Evolutionary conservation across 2,888 invertebrate species (phyloP).

Genomic region (Nebria brevicollis): DNA sequence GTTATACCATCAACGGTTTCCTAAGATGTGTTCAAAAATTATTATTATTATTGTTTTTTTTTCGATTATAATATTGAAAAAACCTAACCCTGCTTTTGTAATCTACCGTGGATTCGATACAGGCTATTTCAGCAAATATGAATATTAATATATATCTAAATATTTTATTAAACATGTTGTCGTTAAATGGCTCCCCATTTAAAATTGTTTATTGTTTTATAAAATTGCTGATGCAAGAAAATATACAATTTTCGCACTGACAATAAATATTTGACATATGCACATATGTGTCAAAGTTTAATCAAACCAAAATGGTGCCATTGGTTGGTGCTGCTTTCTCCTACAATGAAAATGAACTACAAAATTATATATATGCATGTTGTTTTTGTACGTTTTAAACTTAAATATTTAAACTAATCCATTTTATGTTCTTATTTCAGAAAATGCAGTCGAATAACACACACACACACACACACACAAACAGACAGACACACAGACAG

Average conservation of each 20-base stretch:
- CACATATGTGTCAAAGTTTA: neutral
- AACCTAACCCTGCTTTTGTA: neutral
- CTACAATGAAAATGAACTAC: neutral
- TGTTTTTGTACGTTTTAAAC: too few species aligned
- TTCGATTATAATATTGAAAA: neutral
- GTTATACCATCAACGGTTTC: constrained; percentile 57
- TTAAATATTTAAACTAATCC: too few species aligned
- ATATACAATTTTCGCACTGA: neutral
- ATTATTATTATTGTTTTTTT: neutral
- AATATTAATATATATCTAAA: constrained; percentile 1
- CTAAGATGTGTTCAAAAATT: constrained; percentile 22
- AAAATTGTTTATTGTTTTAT: neutral
- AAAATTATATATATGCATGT: too few species aligned
- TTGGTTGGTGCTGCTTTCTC: neutral
- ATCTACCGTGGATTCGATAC: neutral
- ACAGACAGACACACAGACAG: too few species aligned
- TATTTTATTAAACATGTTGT: neutral
- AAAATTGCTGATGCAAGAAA: neutral
- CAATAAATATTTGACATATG: neutral
- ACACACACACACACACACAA: too few species aligned
- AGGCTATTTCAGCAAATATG: neutral
- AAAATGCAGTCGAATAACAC: too few species aligned
- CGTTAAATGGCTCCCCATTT: neutral
- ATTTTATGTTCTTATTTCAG: too few species aligned
- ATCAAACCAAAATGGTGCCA: neutral